A percentile compares a stretch with the other conserved stretches of the same genome.
Conservation (phyloP, 2,888 invertebrate species). For the Hydraecia micacea region DNA sequence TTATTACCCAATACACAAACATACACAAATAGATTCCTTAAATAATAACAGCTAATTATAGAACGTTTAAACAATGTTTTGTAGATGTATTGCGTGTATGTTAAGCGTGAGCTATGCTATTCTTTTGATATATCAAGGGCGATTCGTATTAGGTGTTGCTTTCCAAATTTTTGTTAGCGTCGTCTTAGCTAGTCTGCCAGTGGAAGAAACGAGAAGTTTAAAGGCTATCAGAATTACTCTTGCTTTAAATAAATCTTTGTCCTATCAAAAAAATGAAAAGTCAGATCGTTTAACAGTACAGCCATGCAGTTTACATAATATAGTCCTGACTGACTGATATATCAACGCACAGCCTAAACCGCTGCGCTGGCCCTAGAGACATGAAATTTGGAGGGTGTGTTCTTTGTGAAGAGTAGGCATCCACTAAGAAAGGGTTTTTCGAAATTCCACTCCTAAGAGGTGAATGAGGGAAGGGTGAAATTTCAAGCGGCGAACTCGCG, state of each 20-base stretch:
- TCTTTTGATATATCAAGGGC: slow-evolving; percentile 55
- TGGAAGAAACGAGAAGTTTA: background rate
- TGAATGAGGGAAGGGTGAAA: too few species aligned
- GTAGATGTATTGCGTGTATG: slow-evolving; percentile 44
- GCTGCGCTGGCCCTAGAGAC: too few species aligned
- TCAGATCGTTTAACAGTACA: too few species aligned
- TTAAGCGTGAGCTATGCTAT: slow-evolving; percentile 28
- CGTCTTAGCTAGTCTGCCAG: background rate
- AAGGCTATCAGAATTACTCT: background rate
- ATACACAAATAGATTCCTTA: slow-evolving; percentile 77
- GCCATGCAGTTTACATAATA: background rate
- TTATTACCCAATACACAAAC: slow-evolving; percentile 79
- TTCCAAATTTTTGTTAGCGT: background rate
- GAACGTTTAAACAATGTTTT: slow-evolving; percentile 58
- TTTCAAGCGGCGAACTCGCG: too few species aligned
- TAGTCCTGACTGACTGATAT: too few species aligned
- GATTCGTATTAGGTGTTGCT: slow-evolving; percentile 4
- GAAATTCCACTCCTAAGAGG: too few species aligned
- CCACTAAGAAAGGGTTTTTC: too few species aligned
- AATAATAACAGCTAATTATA: slow-evolving; percentile 74
- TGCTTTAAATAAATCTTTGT: background rate
- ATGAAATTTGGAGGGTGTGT: too few species aligned
- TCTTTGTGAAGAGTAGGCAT: too few species aligned
- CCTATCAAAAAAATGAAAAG: background rate
- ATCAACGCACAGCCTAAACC: too few species aligned